Evolutionary conservation across 2,888 invertebrate genomes (phyloP).

Genomic region (Mesoligia furuncula): DNA sequence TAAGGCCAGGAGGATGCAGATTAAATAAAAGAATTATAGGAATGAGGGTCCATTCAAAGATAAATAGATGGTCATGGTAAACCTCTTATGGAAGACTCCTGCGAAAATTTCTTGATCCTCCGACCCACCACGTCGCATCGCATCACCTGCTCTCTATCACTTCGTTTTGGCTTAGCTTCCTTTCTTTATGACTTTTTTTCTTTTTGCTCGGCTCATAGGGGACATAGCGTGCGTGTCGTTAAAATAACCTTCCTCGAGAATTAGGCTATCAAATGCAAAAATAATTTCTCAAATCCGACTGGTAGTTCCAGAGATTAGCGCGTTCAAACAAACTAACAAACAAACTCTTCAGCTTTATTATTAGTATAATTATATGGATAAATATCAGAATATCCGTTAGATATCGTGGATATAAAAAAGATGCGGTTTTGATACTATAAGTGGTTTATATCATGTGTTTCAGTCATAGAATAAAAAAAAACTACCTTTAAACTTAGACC

Average conservation of each 20-base stretch:
- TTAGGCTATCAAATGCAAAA: neutral
- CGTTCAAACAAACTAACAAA: too few relatives aligned
- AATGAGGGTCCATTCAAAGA: neutral
- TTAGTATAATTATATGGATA: too few relatives aligned
- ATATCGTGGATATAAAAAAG: too few relatives aligned
- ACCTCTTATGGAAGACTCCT: neutral
- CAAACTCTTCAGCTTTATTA: too few relatives aligned
- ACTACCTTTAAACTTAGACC: too few relatives aligned
- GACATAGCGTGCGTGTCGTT: neutral
- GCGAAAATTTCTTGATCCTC: neutral
- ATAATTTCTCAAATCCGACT: neutral
- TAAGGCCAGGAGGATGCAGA: neutral
- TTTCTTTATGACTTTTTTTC: neutral
- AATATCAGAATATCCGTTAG: too few relatives aligned
- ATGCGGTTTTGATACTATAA: too few relatives aligned
- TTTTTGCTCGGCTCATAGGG: neutral
- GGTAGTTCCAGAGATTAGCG: too few relatives aligned
- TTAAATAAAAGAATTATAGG: neutral
- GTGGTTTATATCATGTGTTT: too few relatives aligned
- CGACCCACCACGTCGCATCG: neutral
- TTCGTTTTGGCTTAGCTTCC: neutral
- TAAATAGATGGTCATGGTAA: neutral
- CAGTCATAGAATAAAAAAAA: too few relatives aligned
- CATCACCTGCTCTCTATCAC: neutral
- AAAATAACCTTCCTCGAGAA: neutral